Conservation (phyloP, 2,797 vertebrate species). For the Coracias cyanogaster region DNA sequence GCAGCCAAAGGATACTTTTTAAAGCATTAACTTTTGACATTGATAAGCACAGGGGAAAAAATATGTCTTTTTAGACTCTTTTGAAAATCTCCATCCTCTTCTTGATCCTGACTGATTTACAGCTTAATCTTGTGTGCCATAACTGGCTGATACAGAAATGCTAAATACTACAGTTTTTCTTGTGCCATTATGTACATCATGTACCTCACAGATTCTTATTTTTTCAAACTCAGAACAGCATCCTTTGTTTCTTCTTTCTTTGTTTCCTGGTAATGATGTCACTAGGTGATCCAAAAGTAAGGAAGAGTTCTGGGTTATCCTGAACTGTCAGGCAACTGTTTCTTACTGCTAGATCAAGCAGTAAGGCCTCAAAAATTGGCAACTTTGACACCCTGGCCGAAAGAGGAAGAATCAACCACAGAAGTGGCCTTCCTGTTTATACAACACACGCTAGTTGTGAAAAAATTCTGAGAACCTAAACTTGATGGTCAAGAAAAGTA, state of each 20-base stretch:
- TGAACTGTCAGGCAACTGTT: background rate
- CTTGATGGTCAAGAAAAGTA: background rate
- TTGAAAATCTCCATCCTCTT: background rate
- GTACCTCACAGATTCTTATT: background rate
- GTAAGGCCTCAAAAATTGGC: background rate
- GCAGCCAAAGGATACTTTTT: background rate
- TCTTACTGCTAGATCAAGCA: background rate
- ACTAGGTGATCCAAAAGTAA: background rate
- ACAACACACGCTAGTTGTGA: background rate
- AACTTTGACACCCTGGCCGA: background rate
- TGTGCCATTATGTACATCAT: background rate
- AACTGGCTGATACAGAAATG: background rate
- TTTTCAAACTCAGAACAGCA: background rate
- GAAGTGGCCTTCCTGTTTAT: background rate
- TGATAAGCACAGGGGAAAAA: background rate
- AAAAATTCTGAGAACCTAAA: background rate
- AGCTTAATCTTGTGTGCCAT: background rate
- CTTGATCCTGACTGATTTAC: background rate
- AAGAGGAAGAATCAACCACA: conserved; percentile 9
- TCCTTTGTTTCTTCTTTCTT: background rate
- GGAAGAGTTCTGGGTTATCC: background rate
- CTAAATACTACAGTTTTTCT: background rate
- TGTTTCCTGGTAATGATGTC: background rate
- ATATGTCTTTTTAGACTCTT: background rate
- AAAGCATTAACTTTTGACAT: background rate